phyloP scores from a whole-genome alignment of 2,888 invertebrate species.

The Apoda limacodes region DNA sequence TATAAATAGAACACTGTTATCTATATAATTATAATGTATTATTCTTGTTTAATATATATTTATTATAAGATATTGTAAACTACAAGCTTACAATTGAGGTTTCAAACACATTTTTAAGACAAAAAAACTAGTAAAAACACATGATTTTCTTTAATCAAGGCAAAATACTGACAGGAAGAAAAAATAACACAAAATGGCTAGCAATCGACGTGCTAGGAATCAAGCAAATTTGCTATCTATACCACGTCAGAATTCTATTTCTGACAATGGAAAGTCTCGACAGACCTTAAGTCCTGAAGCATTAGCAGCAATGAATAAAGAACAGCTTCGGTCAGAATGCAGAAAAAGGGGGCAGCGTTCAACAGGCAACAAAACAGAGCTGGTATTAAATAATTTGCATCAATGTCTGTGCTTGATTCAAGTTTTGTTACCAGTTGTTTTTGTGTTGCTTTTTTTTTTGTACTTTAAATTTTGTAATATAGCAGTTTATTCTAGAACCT shows the following conservation, averaged over 20 bases:
- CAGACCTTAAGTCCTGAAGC: slow-evolving; percentile 59
- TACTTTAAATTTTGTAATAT: slow-evolving; percentile 25
- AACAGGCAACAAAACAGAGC: slow-evolving; percentile 76
- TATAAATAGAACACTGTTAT: too few species aligned
- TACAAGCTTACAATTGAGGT: too few species aligned
- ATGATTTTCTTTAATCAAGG: too few species aligned
- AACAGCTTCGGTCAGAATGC: slow-evolving; percentile 76
- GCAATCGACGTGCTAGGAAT: slow-evolving; percentile 54
- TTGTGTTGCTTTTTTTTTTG: slow-evolving; percentile 44
- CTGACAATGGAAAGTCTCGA: slow-evolving; percentile 53
- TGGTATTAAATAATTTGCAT: slow-evolving; percentile 67
- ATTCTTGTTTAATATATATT: too few species aligned
- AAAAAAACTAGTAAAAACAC: too few species aligned
- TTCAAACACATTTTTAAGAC: too few species aligned
- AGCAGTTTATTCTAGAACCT: slow-evolving; percentile 12
- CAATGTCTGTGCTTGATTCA: slow-evolving; percentile 40
- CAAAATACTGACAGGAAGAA: too few species aligned
- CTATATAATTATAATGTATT: too few species aligned
- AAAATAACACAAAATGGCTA: slow-evolving; percentile 40
- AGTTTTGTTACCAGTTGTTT: slow-evolving; percentile 31
- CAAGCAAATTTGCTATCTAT: slow-evolving; percentile 49
- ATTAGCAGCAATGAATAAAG: slow-evolving; percentile 74
- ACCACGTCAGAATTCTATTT: slow-evolving; percentile 52
- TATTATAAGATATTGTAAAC: too few species aligned
- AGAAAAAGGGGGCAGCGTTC: slow-evolving; percentile 76